Conservation (phyloP, 2,113 vertebrate genomes). For the Emydocephalus ijimae region DNA sequence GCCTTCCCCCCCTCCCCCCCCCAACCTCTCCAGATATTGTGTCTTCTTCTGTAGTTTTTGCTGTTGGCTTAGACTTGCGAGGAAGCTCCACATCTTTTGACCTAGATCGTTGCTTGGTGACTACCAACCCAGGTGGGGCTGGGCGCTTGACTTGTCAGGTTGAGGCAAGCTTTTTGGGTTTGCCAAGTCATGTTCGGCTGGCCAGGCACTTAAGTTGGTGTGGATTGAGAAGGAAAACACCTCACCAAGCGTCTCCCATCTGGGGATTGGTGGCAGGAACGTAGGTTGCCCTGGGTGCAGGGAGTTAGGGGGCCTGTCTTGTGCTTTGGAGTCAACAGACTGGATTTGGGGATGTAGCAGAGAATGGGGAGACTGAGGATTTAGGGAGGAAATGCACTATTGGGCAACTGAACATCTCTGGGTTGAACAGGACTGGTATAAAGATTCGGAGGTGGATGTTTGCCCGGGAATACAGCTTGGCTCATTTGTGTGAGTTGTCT, state of each 20-base stretch:
- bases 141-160: neutral
- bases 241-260: neutral
- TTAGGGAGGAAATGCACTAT: neutral
- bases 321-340: neutral
- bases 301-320: neutral
- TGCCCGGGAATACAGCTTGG: neutral
- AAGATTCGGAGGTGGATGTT: neutral
- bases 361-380: neutral
- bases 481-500: neutral
- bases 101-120: neutral
- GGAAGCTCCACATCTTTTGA: neutral
- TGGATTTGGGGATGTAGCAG: neutral
- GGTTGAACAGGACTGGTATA: neutral
- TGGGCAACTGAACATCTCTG: neutral
- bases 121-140: neutral
- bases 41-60: neutral
- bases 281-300: neutral
- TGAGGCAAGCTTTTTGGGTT: neutral
- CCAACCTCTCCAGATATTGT: neutral
- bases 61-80: too few species aligned
- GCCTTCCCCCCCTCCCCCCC: fast-evolving
- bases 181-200: neutral
- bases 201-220: neutral
- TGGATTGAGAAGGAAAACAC: neutral
- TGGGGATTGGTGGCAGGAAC: neutral